Base-by-base conservation (phyloP, 2,888 invertebrate genomes). In the Bruchidius siliquastri region DNA sequence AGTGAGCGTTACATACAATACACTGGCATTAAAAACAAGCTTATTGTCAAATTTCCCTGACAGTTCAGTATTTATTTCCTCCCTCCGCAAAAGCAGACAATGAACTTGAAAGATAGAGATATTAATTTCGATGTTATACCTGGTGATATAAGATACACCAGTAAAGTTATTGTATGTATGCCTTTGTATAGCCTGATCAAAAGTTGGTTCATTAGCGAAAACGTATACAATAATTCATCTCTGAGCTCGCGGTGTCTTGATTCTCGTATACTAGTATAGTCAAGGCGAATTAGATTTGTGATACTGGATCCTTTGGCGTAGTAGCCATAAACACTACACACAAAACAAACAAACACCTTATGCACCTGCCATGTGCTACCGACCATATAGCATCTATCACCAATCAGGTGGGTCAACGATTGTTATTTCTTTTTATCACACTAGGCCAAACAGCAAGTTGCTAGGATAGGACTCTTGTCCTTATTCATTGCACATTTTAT, bases 131-230 rank as follows among this genome's bases (percentile, higher is more conserved):
- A 49, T 49, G 49, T 49, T 49, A 4, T 49, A 18, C 13, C 49
- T 49, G 49, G 49, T 49, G 49, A 49, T 49, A 49, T 49, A 3
- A 49, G 49, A 49, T 49, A 49, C 49, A 49, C 49, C 49, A 3
- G 18, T 49, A 18, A 49, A 49, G 13, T 3, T 3, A 13, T 49
- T 49, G 49, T 49, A 49, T 49, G 49, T 49, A 18, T 49, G 49
- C 49, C 49, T 49, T 49, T 49, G 49, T 49, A 30, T 30, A 49
- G 49, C 30, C 80, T 80, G 83, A 83, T 84, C 84, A 84, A 85
- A 85, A 85, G 83, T 85, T 85, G 81, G 84, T 85, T 86, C 86
- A 85, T 86, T 86, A 86, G 85, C 84, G 84, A 83, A 85, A 85
- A 86, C 83, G 83, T 84, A 85, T 84, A 83, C 84, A 85, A 85